phyloP scores from a whole-genome alignment of 92 coral and sea anemone genomes.

The Phymanthus crucifer region DNA sequence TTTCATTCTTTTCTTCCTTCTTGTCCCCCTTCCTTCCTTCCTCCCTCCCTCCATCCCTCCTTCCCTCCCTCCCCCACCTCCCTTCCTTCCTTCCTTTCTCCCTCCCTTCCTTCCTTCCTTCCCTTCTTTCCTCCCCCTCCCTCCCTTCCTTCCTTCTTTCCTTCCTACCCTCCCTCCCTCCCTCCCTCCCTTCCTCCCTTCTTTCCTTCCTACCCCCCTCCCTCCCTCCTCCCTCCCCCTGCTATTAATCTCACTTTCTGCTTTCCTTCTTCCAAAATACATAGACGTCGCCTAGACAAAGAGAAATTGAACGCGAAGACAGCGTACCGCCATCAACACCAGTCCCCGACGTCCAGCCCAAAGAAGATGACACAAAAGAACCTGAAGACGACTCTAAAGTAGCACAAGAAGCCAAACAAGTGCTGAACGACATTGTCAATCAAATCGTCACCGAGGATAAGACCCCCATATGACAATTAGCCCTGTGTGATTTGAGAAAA shows the following conservation, averaged over 20 bases:
- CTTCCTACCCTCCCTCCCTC: neutral
- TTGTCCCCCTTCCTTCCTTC: neutral
- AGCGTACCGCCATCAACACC: slow-evolving; percentile 44
- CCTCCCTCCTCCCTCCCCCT: neutral
- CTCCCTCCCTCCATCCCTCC: neutral
- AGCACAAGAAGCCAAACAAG: slow-evolving; percentile 28
- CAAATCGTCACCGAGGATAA: slow-evolving; percentile 55
- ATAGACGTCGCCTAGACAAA: neutral
- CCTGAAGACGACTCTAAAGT: neutral
- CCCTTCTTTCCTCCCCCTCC: neutral
- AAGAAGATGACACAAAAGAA: neutral
- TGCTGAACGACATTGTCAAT: slow-evolving; percentile 54
- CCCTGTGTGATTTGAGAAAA: slow-evolving; percentile 79
- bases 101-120: neutral
- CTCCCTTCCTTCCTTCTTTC: too few relatives aligned
- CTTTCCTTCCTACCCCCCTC: neutral
- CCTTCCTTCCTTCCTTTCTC: neutral
- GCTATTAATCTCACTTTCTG: neutral
- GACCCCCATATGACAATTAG: slow-evolving; percentile 68
- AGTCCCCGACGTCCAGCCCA: slow-evolving; percentile 6
- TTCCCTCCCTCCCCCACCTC: neutral
- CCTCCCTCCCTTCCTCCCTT: neutral
- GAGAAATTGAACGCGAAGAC: slow-evolving; percentile 23
- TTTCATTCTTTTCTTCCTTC: neutral
- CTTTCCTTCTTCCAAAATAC: neutral